Percentiles rank a stretch among this genome's conserved stretches.
Evolutionary conservation across 2,888 invertebrate genomes (phyloP).

Genomic region (Hydraecia micacea): DNA sequence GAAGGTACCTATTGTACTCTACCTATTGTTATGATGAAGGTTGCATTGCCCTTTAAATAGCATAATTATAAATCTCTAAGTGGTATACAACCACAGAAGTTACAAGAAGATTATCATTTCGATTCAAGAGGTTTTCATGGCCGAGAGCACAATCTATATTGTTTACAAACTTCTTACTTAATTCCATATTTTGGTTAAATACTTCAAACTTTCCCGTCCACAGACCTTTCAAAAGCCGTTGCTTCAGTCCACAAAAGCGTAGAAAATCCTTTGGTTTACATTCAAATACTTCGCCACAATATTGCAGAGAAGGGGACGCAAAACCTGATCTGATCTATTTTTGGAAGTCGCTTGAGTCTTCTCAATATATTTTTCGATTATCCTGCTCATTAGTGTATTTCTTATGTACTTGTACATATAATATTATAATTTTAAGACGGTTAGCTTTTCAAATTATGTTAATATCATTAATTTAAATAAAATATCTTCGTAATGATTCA

Average conservation of each 20-base stretch:
- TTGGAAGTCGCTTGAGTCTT: background rate
- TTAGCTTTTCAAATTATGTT: background rate
- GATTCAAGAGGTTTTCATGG: slow-evolving; percentile 24
- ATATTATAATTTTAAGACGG: background rate
- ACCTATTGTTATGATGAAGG: background rate
- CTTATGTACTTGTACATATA: background rate
- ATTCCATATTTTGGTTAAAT: slow-evolving; percentile 39
- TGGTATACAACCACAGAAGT: background rate
- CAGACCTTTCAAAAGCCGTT: slow-evolving; percentile 47
- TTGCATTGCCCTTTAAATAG: background rate
- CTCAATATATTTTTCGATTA: slow-evolving; percentile 1
- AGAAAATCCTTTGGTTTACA: slow-evolving; percentile 56
- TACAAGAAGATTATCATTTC: slow-evolving; percentile 13
- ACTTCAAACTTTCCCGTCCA: slow-evolving; percentile 40
- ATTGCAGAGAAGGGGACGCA: slow-evolving; percentile 16
- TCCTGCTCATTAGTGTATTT: background rate
- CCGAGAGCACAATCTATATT: slow-evolving; percentile 25
- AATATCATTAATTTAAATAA: background rate
- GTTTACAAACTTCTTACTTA: slow-evolving; percentile 45
- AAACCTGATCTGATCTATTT: slow-evolving; percentile 43
- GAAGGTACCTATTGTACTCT: background rate
- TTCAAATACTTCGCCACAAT: slow-evolving; percentile 48
- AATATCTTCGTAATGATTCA: too few relatives aligned
- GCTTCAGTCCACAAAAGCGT: slow-evolving; percentile 42
- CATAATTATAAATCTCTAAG: background rate